Evolutionary conservation across 2,797 vertebrate species (phyloP).

Genomic region (Tragelaphus oryx): DNA sequence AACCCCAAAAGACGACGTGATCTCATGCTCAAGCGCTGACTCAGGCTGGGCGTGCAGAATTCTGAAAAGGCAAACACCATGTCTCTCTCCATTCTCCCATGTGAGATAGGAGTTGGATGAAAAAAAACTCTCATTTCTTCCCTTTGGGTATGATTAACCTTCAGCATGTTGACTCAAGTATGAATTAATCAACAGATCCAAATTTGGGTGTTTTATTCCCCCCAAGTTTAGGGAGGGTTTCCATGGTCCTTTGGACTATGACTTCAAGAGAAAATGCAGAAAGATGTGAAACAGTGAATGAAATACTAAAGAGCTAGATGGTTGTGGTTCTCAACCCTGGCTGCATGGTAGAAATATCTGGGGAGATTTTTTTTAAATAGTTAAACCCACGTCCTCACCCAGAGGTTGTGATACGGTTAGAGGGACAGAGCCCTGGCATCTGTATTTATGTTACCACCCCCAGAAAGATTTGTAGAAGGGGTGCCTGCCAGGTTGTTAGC

Average conservation of each 20-base stretch:
- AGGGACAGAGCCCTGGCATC: background rate
- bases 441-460: too few relatives aligned
- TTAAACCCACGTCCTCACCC: background rate
- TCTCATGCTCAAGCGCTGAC: background rate
- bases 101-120: background rate
- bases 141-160: background rate
- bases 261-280: background rate
- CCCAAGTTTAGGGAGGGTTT: background rate
- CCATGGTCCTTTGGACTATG: background rate
- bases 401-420: background rate
- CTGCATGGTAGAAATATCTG: background rate
- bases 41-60: background rate
- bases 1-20: background rate
- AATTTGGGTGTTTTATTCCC: background rate
- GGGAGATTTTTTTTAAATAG: background rate
- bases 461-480: background rate
- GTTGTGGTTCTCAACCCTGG: background rate
- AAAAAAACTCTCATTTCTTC: background rate
- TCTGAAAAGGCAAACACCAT: background rate
- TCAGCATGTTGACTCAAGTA: background rate
- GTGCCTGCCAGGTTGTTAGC: background rate
- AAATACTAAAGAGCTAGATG: background rate
- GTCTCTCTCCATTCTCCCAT: background rate
- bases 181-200: background rate
- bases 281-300: background rate